These are phyloP conservation scores for Felis catus DNA, from an alignment of 2,113 vertebrate genomes.

Conservation along the genomic window DNA sequence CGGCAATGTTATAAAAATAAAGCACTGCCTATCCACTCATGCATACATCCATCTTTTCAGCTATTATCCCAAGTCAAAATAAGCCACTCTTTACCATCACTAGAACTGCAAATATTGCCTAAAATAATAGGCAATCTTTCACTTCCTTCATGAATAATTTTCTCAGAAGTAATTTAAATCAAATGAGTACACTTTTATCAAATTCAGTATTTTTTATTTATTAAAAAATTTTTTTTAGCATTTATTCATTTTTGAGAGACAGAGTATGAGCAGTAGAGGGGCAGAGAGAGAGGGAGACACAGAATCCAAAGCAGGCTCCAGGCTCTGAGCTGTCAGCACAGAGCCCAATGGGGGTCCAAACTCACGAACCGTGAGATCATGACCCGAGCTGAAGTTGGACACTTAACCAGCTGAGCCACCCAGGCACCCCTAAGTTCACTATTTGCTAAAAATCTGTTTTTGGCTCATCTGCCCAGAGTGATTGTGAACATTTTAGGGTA, in stretches of 20 bases:
- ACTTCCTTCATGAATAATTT: slow-evolving; percentile 24
- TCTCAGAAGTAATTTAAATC: slow-evolving; percentile 41
- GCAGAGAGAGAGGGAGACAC: too few relatives aligned
- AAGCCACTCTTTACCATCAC: not conserved
- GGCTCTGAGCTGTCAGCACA: too few relatives aligned
- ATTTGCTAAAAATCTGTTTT: not conserved
- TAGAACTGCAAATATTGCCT: not conserved
- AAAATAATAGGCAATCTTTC: not conserved
- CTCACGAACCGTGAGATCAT: too few relatives aligned
- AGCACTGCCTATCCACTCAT: not conserved
- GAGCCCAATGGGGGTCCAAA: too few relatives aligned
- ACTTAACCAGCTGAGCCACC: too few relatives aligned
- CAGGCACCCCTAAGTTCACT: too few relatives aligned
- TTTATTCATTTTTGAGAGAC: too few relatives aligned
- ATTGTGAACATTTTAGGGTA: not conserved
- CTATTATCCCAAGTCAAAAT: not conserved
- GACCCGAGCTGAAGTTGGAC: too few relatives aligned
- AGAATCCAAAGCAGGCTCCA: too few relatives aligned
- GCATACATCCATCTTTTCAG: slow-evolving; percentile 31
- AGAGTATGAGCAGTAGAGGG: not conserved
- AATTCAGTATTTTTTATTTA: not conserved
- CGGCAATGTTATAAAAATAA: slow-evolving; percentile 41
- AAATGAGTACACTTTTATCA: not conserved
- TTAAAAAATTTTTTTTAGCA: too few relatives aligned
- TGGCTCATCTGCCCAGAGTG: not conserved